These are phyloP conservation scores for Eupithecia insigniata DNA, from an alignment of 2,888 invertebrate species.

Conservation along the genomic window DNA sequence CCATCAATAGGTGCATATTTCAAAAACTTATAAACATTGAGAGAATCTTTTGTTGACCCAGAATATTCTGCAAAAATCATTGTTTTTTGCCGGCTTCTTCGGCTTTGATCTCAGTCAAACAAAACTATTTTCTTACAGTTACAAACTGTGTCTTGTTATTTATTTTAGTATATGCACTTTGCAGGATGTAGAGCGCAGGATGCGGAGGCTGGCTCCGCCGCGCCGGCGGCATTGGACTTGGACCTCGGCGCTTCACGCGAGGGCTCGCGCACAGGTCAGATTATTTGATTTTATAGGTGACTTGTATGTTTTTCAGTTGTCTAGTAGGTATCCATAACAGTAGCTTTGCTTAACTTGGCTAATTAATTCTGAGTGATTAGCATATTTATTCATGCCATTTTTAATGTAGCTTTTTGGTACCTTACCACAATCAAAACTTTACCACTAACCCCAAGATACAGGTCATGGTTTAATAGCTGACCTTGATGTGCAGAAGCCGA, in stretches of 20 bases:
- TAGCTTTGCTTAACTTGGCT: not conserved
- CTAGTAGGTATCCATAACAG: not conserved
- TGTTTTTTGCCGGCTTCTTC: not conserved
- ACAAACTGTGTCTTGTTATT: not conserved
- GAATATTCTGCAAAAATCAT: not conserved
- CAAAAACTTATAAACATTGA: not conserved
- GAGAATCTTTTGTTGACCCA: not conserved
- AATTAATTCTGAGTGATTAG: not conserved
- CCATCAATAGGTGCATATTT: not conserved
- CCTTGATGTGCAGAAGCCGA: too few species aligned
- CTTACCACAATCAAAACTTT: not conserved
- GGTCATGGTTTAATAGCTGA: too few species aligned
- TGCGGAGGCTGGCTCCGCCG: slow-evolving; percentile 66
- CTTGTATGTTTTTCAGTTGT: not conserved
- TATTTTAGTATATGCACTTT: not conserved
- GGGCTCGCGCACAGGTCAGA: slow-evolving; percentile 93
- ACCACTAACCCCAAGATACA: not conserved
- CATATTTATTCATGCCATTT: too few species aligned
- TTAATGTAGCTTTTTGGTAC: too few species aligned
- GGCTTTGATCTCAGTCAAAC: not conserved
- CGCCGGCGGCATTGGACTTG: slow-evolving; percentile 86
- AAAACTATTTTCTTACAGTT: not conserved
- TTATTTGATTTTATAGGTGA: not conserved
- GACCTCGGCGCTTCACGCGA: slow-evolving; percentile 94
- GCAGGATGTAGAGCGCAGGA: slow-evolving; percentile 29